Base-by-base conservation (phyloP, 2,113 vertebrate genomes). In the Machaerirhynchus nigripectus region DNA sequence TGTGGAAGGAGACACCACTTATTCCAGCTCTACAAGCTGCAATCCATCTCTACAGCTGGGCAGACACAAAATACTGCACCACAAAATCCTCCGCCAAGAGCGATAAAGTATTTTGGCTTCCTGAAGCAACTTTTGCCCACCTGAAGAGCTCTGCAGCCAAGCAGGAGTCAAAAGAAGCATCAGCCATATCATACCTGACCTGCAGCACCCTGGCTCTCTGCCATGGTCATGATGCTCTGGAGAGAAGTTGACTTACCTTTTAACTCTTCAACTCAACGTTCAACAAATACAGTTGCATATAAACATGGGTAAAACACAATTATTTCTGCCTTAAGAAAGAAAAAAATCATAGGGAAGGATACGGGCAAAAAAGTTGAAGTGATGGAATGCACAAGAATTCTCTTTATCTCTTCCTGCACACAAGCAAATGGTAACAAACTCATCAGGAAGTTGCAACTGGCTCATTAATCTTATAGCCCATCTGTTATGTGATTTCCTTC, bases 401-500 rank as follows among this genome's bases (percentile, higher is more conserved):
- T 42, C 30, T 81, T 81, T 80, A 94, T 90, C 93, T 94, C 76
- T 85, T 86, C 60, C 90, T 89, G 93, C 85, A 94, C 86, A 84
- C 30, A 30, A 93, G 75, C 56, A 91, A 90, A 87, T 42, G 74
- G 59, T 70, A 94, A 94, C 75, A 94, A 96, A 93, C 55, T 82
- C 90, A 78, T 87, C 88, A 94, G 92, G 90, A 96, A 93, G 76
- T n/a, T 64, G 56, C 0, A 0, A 89, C 6, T 53, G 69, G 76
- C 88, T 91, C 76, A 61, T 88, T 92, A 88, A 95, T 94, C 93
- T 95, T 92, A 77, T 3, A 67, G 76, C 46, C 63, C 79, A 92
- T 84, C 95, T 96, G 90, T 87, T 94, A 86, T 65, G 83, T 88
- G 86, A 78, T 87, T 95, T 95, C 90, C 88, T 90, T 68, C 15